Conservation (phyloP, 2,888 invertebrate genomes). For the Archips xylosteana region DNA sequence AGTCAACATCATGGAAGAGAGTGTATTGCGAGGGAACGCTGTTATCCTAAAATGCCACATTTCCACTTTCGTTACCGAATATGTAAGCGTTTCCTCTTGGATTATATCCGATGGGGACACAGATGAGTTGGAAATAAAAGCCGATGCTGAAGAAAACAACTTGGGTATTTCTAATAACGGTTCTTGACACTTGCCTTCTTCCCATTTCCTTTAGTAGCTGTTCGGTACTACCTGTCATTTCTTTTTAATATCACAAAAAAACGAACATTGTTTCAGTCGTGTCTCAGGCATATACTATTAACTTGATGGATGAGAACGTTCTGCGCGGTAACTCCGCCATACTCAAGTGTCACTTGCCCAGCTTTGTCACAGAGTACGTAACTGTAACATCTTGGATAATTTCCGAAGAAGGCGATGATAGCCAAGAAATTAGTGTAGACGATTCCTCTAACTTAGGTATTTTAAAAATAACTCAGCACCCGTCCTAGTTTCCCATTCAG, state of each 20-base stretch:
- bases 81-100: conserved; percentile 95
- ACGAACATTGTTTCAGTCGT: conserved; percentile 89
- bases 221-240: conserved; percentile 13
- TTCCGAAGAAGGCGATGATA: conserved; percentile 88
- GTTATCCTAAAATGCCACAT: conserved; percentile 97
- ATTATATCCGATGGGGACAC: conserved; percentile 89
- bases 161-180: conserved; percentile 62
- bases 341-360: conserved; percentile 96
- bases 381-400: conserved; percentile 94
- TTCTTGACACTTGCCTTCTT: conserved; percentile 29
- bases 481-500: conserved; percentile 28
- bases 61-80: conserved; percentile 96
- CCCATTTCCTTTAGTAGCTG: conserved; percentile 33
- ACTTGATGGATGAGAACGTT: conserved; percentile 97
- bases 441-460: conserved; percentile 73
- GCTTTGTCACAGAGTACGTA: conserved; percentile 96
- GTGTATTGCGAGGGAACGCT: conserved; percentile 95
- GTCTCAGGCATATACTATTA: conserved; percentile 94
- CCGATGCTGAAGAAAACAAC: conserved; percentile 63
- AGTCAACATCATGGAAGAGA: conserved; percentile 96
- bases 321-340: conserved; percentile 95
- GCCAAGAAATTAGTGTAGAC: conserved; percentile 72
- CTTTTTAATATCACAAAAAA: conserved; percentile 30
- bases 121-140: conserved; percentile 79
- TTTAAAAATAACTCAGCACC: conserved; percentile 25